Evolutionary conservation across 2,113 vertebrate species (phyloP).

Genomic region (Rhipidura dahli): DNA sequence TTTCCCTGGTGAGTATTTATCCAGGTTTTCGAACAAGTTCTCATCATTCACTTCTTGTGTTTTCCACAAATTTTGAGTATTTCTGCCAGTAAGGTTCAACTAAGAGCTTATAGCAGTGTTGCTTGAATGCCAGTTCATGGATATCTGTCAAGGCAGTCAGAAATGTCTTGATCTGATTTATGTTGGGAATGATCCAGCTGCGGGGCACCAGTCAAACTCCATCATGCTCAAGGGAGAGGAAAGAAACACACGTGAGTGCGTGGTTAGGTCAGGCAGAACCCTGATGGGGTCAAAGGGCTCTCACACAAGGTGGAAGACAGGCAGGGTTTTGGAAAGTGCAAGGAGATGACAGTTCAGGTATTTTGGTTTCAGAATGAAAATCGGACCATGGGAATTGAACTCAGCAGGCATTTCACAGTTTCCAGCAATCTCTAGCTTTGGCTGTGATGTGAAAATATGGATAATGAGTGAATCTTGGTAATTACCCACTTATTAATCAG

Average conservation of each 20-base stretch:
- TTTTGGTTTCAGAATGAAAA: constrained; percentile 39
- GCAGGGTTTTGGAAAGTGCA: not conserved
- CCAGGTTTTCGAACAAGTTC: constrained; percentile 3
- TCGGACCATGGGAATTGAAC: not conserved
- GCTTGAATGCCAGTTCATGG: not conserved
- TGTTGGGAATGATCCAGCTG: not conserved
- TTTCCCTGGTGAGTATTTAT: constrained; percentile 37
- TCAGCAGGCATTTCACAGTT: not conserved
- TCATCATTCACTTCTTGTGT: not conserved
- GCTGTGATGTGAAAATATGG: not conserved
- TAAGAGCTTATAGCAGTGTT: not conserved
- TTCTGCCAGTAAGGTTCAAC: not conserved
- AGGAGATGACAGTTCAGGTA: not conserved
- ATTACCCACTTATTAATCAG: constrained; percentile 13
- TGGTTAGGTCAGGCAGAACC: not conserved
- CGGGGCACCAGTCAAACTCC: not conserved
- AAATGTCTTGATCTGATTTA: not conserved
- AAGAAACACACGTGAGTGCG: not conserved
- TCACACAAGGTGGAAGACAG: not conserved
- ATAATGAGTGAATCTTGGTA: not conserved
- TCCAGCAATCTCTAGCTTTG: not conserved
- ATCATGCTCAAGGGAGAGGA: not conserved
- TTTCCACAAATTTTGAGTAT: not conserved
- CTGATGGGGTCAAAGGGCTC: not conserved
- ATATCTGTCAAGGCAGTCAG: not conserved